Base-by-base conservation (phyloP, 1,140 invertebrate species). In the Calliphora vicina region DNA sequence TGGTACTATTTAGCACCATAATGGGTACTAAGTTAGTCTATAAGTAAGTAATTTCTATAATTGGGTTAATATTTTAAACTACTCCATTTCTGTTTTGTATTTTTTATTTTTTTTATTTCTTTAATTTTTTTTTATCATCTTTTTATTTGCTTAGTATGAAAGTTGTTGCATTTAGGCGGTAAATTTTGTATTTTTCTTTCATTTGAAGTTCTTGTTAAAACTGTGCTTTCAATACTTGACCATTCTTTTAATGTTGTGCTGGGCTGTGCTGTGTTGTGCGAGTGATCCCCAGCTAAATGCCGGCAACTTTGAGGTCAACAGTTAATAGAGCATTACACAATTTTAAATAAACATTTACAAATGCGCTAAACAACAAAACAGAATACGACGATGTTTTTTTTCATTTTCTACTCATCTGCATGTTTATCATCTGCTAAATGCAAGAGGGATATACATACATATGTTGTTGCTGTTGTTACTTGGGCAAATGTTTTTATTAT, bases 251-350 rank as follows among this genome's bases (percentile, higher is more conserved):
- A 23, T 67, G 61, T 23, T 23, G 50, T n/a, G 17, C n/a, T n/a
- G 45, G 71, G 13, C 29, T 13, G 17, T 20, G 73, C 25, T 4
- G n/a, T 71, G 12, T 23, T 25, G 4, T 29, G 29, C 25, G 25
- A 29, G 72, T 29, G 27, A 74, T 29, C 72, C 8, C 72, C 72
- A 74, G 15, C 25, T 74, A 74, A 25, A 43, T 26, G 74, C 25
- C 74, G 74, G 74, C 74, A 78, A 78, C 74, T 78, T 78, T 78
- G 74, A 78, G 74, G 74, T 78, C 74, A 78, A 78, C 74, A 78
- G 25, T 78, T 78, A 78, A 78, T 78, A 78, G 74, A 78, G 74
- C 74, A 78, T 78, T 78, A 43, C 74, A 78, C 29, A 78, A 43
- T 78, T 78, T 78, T 78, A 78, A 78, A 78, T 78, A 78, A 78